Base-by-base conservation (phyloP, 1,140 invertebrate genomes). In the Saccostrea cuccullata region DNA sequence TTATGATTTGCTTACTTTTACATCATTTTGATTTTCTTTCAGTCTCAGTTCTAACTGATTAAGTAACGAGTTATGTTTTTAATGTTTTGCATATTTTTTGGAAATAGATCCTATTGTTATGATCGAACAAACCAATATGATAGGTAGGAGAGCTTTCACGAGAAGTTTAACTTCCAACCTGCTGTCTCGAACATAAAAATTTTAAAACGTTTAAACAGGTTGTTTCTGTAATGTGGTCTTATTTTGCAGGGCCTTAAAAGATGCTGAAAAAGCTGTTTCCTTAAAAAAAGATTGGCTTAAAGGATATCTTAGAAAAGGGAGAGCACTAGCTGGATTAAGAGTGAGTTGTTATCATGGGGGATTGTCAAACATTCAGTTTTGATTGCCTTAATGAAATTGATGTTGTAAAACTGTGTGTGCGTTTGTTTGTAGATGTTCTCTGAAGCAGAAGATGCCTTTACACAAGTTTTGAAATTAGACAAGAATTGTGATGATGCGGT, bases 381-480 rank as follows among this genome's bases (percentile, higher is more conserved):
- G 40, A 47, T 47, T 47, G 40, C 40, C 40, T 3, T 2, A 47
- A 47, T 47, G n/a, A n/a, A 17, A 20, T 47, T 4, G 40, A 56
- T 83, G 11, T 5, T 23, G n/a, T 47, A 17, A 13, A 67, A 36
- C 13, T 30, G 47, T 20, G 26, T 30, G 0, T 30, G 23, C n/a
- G n/a, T 77, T 77, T 70, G 86, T 88, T 91, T 92, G 40, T 91
- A 96, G 96, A 94, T 93, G 92, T 95, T 94, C 92, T 90, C 93
- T 64, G 95, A 95, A 87, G 95, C 95, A 64, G 95, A 96, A 93
- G 93, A 95, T 88, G 94, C 95, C n/a, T 96, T 96, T 94, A 93
- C 95, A 86, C 94, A 95, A 92, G 96, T 96, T 56, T 92, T 96
- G 90, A 94, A 95, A 92, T 93, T 95, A 92, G 96, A 96, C 91